phyloP scores from a whole-genome alignment of 1,140 invertebrate genomes.

The Plodia interpunctella region DNA sequence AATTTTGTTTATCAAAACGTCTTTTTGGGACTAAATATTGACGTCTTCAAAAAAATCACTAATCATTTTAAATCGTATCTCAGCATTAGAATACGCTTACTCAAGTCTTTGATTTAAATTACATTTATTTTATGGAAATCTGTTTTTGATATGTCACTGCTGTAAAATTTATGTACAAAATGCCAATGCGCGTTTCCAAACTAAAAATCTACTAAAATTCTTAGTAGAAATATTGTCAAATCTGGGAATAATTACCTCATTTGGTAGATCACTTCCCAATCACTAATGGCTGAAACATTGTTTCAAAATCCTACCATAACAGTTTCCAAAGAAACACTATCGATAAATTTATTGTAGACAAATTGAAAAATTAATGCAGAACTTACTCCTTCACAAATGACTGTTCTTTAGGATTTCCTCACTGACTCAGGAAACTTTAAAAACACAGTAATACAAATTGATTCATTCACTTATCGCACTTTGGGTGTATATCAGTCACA shows the following conservation, averaged over 20 bases:
- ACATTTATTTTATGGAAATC: slow-evolving; percentile 27
- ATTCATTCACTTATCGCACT: too few species aligned
- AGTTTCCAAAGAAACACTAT: too few species aligned
- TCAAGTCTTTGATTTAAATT: slow-evolving; percentile 53
- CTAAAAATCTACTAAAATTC: background rate
- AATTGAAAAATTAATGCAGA: too few species aligned
- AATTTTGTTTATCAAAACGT: background rate
- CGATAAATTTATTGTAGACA: too few species aligned
- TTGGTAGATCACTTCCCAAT: background rate
- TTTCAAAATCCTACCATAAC: background rate
- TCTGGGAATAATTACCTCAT: background rate
- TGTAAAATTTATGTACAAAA: background rate
- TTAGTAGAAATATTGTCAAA: slow-evolving; percentile 2
- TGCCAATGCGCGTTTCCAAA: background rate
- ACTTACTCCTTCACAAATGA: too few species aligned
- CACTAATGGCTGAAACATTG: background rate
- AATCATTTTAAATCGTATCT: slow-evolving; percentile 33
- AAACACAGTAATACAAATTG: too few species aligned
- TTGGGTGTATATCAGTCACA: background rate
- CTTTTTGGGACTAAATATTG: background rate
- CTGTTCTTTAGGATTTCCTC: too few species aligned
- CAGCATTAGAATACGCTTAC: slow-evolving; percentile 34
- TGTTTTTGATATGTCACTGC: slow-evolving; percentile 36
- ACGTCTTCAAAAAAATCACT: background rate
- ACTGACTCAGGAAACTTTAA: too few species aligned